These are phyloP conservation scores for Pontoporia blainvillei DNA, from an alignment of 2,113 vertebrate species.

Conservation along the genomic window DNA sequence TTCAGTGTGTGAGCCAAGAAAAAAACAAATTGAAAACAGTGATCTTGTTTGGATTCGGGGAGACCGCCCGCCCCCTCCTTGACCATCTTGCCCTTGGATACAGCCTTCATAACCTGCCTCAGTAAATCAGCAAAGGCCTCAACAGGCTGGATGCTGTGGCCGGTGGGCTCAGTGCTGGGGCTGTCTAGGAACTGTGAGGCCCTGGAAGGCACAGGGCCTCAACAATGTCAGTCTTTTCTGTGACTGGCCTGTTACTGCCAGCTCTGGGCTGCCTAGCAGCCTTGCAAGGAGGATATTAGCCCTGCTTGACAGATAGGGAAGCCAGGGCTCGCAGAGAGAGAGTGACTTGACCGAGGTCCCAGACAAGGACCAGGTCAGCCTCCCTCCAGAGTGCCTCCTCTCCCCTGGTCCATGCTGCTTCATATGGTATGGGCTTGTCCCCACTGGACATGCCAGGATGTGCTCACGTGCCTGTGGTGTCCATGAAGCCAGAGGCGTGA, in stretches of 20 bases:
- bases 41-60: neutral
- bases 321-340: neutral
- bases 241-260: neutral
- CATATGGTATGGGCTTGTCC: neutral
- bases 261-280: neutral
- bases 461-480: neutral
- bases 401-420: neutral
- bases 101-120: neutral
- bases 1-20: neutral
- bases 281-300: neutral
- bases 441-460: neutral
- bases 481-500: neutral
- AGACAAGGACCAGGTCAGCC: neutral
- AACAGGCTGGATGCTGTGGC: accelerated
- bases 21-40: neutral
- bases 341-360: neutral
- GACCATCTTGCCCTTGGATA: neutral
- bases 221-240: neutral
- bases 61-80: neutral
- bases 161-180: neutral
- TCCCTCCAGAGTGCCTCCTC: neutral
- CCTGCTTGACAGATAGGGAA: neutral
- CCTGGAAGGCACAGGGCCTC: neutral
- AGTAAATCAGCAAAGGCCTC: neutral
- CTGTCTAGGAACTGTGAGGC: neutral